phyloP scores from a whole-genome alignment of 2,113 vertebrate species.

The Uria aalge region DNA sequence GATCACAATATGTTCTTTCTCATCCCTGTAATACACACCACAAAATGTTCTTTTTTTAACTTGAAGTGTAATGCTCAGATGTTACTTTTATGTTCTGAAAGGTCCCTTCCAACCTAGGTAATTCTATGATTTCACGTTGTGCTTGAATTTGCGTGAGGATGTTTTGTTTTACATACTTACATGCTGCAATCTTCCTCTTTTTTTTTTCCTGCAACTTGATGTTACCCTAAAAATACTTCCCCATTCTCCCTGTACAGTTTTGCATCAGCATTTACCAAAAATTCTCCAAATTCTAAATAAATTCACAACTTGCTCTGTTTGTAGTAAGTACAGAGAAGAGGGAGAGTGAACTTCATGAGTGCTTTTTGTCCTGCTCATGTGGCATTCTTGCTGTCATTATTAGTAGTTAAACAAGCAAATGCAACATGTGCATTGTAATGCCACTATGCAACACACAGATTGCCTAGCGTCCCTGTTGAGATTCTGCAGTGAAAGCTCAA shows the following conservation, averaged over 20 bases:
- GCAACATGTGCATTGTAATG: background rate
- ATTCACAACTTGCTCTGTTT: background rate
- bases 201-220: background rate
- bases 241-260: background rate
- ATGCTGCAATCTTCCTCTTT: background rate
- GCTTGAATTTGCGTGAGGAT: background rate
- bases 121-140: background rate
- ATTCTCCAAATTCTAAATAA: background rate
- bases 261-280: background rate
- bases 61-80: background rate
- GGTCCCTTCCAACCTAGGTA: no score
- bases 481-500: background rate
- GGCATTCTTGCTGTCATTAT: background rate
- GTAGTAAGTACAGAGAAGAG: background rate
- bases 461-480: background rate
- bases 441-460: background rate
- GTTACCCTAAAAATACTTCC: background rate
- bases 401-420: background rate
- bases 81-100: background rate
- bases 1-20: background rate
- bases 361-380: background rate
- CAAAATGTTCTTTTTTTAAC: background rate
- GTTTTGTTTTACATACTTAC: background rate
- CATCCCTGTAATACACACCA: background rate
- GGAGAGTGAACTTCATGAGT: background rate